Evolutionary conservation across 1,140 invertebrate species (phyloP), one percentile per base, ranked within the genome.

Genomic region (Heliconius eleuchia): DNA sequence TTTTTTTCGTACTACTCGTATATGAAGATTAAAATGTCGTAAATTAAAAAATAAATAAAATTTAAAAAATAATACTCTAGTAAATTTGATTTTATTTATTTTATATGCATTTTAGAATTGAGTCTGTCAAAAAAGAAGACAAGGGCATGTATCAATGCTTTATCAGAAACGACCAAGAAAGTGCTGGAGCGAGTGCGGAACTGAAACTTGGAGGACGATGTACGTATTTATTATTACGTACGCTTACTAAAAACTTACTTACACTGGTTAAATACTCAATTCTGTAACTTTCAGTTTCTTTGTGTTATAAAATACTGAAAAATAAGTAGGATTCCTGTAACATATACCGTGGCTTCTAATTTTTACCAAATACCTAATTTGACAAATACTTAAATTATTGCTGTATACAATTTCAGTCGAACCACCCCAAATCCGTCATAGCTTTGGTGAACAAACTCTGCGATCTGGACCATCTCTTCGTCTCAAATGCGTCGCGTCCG

Each of bases 81-180:
- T 55, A 55, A 55, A 55, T 55, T 55, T n/a, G 4, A 55, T 18
- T 19, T 55, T 55, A 75, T 19, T 55, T 55, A 75, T 75, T 75
- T 60, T 39, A 27, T 30, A 60, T 75, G 30, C 50, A 77, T 91
- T 91, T 72, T 85, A 96, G 97, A 75, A 98, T 99, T 86, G 97
- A 98, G 83, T 97, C 97, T 6, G 98, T 99, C 0, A 97, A 98
- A 91, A 98, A 99, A 87, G 97, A 99, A 94, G 98, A 99, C 91
- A 98, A 98, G 89, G 99, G 98, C 90, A 99, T 99, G 98, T 99
- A 99, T 90, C 98, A 99, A 87, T 99, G 99, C 90, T 98, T 99
- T 89, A 97, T 99, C 50, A 95, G 97, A 71, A 99, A 99, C 89
- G 98, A 99, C 88, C 97, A 98, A 91, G 98, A 99, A 94, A 98